These are phyloP conservation scores for Protonibea diacanthus DNA, from an alignment of 2,797 vertebrate species.

Conservation along the genomic window DNA sequence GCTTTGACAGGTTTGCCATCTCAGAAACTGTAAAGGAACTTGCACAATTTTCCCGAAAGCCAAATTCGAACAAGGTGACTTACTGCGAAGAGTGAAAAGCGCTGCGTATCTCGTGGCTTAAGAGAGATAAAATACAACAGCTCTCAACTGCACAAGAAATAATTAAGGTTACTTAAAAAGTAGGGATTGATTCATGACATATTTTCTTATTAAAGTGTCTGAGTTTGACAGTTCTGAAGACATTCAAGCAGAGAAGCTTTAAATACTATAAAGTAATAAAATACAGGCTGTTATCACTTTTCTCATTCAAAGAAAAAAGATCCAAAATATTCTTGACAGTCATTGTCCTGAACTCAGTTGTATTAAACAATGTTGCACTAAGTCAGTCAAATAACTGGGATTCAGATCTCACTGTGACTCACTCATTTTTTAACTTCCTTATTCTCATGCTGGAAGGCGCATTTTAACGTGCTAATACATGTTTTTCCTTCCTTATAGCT, in stretches of 20 bases:
- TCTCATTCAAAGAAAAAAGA: slow-evolving; percentile 15
- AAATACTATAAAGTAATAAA: slow-evolving; percentile 28
- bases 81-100: neutral
- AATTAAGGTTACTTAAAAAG: slow-evolving; percentile 32
- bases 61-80: slow-evolving; percentile 19
- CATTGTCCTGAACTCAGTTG: slow-evolving; percentile 27
- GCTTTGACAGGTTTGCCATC: slow-evolving; percentile 25
- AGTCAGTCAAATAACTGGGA: slow-evolving; percentile 38
- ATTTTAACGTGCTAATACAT: slow-evolving; percentile 57
- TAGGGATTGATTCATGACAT: slow-evolving; percentile 30
- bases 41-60: slow-evolving; percentile 19
- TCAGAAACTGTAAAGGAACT: slow-evolving; percentile 14
- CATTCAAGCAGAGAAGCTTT: slow-evolving; percentile 31
- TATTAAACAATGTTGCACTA: slow-evolving; percentile 28
- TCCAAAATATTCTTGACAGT: slow-evolving; percentile 35
- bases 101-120: neutral
- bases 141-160: slow-evolving; percentile 20
- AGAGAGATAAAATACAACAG: slow-evolving; percentile 21
- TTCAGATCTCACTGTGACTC: slow-evolving; percentile 30
- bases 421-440: slow-evolving; percentile 51
- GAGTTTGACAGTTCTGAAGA: slow-evolving; percentile 13
- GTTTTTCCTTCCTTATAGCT: slow-evolving; percentile 33
- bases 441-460: slow-evolving; percentile 35
- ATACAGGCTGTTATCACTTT: slow-evolving; percentile 20
- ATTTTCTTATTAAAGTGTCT: slow-evolving; percentile 23